Base-by-base conservation (phyloP, 2,888 invertebrate species). In the Aproaerema taeniolella region DNA sequence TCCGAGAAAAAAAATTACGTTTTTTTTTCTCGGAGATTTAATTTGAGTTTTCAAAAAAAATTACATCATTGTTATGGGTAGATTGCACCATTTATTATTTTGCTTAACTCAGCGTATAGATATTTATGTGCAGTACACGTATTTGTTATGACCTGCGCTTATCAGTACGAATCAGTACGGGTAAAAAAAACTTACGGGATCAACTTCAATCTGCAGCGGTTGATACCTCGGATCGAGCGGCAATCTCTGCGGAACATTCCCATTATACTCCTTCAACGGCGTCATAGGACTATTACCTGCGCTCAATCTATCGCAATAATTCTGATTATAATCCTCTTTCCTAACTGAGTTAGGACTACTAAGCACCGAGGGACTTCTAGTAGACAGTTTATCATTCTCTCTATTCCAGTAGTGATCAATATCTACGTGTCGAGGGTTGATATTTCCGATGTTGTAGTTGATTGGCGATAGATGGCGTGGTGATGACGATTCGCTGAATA, bases 181-280 rank as follows among this genome's bases (percentile, higher is more conserved):
- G n/a, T n/a, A n/a, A n/a, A n/a, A n/a, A n/a, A 20, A 30, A 88
- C 88, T 87, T 86, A 93, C 93, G 60, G 91, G 89, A 77, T 93
- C 92, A 44, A 93, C 89, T 58, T 92, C 89, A 44, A 93, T 86
- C 46, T 88, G 83, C 49, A 93, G 81, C 14, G 90, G 90, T 38
- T 75, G 81, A 67, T 88, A 78, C 61, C 74, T 66, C 11, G 74
- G 54, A 47, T 85, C 76, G 11, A 74, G 45, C 8, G 65, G 62
- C 37, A 55, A 42, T 48, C 67, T 64, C 55, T 67, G 70, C 11
- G 69, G 58, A 17, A 68, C 47, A 46, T 82, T 87, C 13, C 87
- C 87, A 49, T 87, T 86, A 51, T 65, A 74, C 40, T 77, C 78
- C 31, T 65, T 68, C 35, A 66, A 53, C 2, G 71, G 65, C 24